phyloP scores from a whole-genome alignment of 2,113 vertebrate genomes.

The Eira barbara region DNA sequence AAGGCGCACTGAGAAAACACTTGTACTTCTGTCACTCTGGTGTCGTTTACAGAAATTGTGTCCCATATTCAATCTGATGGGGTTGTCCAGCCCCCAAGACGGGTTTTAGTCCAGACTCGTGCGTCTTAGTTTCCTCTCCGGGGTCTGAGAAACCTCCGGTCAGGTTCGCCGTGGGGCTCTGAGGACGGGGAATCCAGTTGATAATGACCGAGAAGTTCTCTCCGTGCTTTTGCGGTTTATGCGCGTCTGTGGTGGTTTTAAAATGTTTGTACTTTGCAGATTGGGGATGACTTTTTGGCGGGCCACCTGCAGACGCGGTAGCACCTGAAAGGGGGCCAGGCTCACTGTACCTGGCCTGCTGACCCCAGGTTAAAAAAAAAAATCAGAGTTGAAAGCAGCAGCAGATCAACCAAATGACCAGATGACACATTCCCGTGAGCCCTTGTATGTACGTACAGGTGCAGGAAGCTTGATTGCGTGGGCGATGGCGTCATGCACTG shows the following conservation, averaged over 20 bases:
- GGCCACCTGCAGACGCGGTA: not conserved
- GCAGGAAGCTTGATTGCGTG: accelerated
- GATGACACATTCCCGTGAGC: not conserved
- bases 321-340: no score
- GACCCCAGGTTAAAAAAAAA: not conserved
- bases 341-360: not conserved
- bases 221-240: not conserved
- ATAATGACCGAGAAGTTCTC: not conserved
- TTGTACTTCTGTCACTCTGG: not conserved
- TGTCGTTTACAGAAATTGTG: not conserved
- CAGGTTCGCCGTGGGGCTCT: not conserved
- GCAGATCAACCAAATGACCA: not conserved
- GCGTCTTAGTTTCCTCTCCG: not conserved
- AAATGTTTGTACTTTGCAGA: not conserved
- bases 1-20: not conserved
- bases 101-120: not conserved
- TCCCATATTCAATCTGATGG: not conserved
- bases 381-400: not conserved
- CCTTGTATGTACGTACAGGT: not conserved
- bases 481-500: no score
- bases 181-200: not conserved
- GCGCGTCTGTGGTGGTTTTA: not conserved
- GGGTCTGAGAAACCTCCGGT: not conserved
- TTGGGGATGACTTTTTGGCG: not conserved
- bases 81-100: not conserved